Conservation (phyloP, 92 coral and sea anemone species). For the Epizoanthus ramosus region DNA sequence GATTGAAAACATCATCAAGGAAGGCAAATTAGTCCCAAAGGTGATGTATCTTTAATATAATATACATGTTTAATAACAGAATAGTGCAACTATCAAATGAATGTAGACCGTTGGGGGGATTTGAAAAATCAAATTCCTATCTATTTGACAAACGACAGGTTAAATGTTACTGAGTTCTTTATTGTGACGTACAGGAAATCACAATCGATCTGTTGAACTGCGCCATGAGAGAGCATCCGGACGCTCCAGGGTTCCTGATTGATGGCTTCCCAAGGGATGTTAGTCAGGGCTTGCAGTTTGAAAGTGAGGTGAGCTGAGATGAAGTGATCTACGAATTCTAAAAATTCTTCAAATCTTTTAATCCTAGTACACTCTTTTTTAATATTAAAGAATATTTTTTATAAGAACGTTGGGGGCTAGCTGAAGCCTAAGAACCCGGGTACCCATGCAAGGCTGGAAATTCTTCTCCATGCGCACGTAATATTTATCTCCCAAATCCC, state of each 20-base stretch:
- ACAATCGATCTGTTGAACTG: slow-evolving; percentile 76
- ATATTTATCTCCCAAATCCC: too few relatives aligned
- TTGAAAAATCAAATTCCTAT: too few relatives aligned
- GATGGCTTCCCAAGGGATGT: slow-evolving; percentile 90
- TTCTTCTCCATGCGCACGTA: too few relatives aligned
- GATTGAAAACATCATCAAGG: slow-evolving; percentile 85
- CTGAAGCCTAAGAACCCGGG: too few relatives aligned
- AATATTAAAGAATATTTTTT: too few relatives aligned
- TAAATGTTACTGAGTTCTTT: neutral
- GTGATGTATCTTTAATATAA: slow-evolving; percentile 29
- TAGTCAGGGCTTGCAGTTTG: slow-evolving; percentile 76
- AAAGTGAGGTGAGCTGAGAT: slow-evolving; percentile 78
- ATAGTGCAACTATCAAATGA: too few relatives aligned
- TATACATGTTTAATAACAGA: too few relatives aligned
- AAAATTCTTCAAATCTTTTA: too few relatives aligned
- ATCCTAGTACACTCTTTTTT: too few relatives aligned
- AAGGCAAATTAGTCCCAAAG: slow-evolving; percentile 89
- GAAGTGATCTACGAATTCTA: neutral
- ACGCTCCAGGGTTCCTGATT: slow-evolving; percentile 76
- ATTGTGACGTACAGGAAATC: slow-evolving; percentile 53
- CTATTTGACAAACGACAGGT: neutral
- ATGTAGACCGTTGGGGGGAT: too few relatives aligned
- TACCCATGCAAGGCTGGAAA: too few relatives aligned
- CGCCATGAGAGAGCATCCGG: slow-evolving; percentile 80
- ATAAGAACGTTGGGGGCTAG: too few relatives aligned